These are phyloP conservation scores for Drosophila flavopinicola DNA, from an alignment of 2,888 invertebrate genomes.

Conservation along the genomic window DNA sequence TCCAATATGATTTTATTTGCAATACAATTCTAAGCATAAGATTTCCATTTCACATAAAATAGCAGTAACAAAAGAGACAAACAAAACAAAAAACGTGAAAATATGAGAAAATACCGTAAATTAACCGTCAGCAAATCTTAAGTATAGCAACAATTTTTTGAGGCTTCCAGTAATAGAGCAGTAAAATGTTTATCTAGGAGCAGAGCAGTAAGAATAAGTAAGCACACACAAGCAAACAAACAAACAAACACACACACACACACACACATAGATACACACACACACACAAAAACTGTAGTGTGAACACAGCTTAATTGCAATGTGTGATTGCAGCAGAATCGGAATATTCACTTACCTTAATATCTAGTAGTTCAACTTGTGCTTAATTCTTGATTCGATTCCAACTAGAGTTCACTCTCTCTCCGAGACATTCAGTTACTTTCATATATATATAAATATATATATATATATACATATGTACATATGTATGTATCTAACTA, in stretches of 20 bases:
- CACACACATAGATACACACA: too few relatives aligned
- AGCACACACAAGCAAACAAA: conserved; percentile 7
- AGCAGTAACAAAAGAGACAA: too few relatives aligned
- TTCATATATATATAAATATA: conserved; percentile 25
- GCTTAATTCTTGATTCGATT: conserved; percentile 22
- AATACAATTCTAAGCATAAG: conserved; percentile 64
- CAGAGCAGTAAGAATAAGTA: neutral
- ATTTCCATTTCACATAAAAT: conserved; percentile 63
- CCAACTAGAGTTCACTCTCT: conserved; percentile 22
- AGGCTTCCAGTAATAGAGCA: conserved; percentile 62
- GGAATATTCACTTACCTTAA: conserved; percentile 18
- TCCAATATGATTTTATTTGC: conserved; percentile 59
- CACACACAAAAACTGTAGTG: too few relatives aligned
- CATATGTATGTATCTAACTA: conserved; percentile 36
- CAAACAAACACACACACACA: conserved; percentile 11
- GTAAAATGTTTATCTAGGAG: conserved; percentile 10
- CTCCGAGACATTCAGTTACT: conserved; percentile 32
- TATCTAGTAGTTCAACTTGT: conserved; percentile 27
- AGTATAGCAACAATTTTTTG: conserved; percentile 59
- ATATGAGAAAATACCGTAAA: conserved; percentile 3
- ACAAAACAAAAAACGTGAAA: conserved; percentile 7
- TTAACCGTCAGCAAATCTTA: conserved; percentile 26
- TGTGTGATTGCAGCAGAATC: conserved; percentile 8
- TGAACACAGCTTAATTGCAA: conserved; percentile 5
- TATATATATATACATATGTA: conserved; percentile 10